phyloP scores from a whole-genome alignment of 2,113 vertebrate species.

The Ifrita kowaldi region DNA sequence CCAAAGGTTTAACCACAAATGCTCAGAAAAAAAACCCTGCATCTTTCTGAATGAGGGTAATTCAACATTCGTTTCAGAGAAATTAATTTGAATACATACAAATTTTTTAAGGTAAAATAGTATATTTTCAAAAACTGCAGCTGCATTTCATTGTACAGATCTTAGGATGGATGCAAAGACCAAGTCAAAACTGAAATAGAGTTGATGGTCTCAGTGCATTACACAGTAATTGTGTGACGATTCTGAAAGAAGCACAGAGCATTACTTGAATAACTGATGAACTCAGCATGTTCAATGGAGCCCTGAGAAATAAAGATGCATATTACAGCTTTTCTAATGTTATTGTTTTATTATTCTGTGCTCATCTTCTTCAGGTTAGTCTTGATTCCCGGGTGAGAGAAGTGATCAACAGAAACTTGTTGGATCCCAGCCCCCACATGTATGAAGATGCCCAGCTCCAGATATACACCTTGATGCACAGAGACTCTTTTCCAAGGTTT shows the following conservation, averaged over 20 bases:
- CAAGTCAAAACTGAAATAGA: not conserved
- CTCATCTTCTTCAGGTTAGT: conserved; percentile 77
- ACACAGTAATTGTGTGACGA: not conserved
- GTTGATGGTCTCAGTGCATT: not conserved
- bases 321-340: not conserved
- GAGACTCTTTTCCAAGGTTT: conserved; percentile 87
- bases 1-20: not conserved
- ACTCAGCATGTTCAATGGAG: not conserved
- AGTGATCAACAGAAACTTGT: conserved; percentile 82
- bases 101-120: not conserved
- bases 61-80: not conserved
- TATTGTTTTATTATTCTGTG: conserved; percentile 3
- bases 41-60: not conserved
- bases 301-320: not conserved
- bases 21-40: not conserved
- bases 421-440: conserved; percentile 81
- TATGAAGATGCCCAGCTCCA: conserved; percentile 86
- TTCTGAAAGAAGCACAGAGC: not conserved
- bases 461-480: conserved; percentile 86
- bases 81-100: not conserved
- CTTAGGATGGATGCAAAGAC: not conserved
- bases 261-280: not conserved
- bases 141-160: not conserved
- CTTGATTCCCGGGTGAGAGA: conserved; percentile 85
- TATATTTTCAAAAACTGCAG: not conserved